Conservation (phyloP, 1,140 invertebrate genomes). For the Lepidurus packardi region DNA sequence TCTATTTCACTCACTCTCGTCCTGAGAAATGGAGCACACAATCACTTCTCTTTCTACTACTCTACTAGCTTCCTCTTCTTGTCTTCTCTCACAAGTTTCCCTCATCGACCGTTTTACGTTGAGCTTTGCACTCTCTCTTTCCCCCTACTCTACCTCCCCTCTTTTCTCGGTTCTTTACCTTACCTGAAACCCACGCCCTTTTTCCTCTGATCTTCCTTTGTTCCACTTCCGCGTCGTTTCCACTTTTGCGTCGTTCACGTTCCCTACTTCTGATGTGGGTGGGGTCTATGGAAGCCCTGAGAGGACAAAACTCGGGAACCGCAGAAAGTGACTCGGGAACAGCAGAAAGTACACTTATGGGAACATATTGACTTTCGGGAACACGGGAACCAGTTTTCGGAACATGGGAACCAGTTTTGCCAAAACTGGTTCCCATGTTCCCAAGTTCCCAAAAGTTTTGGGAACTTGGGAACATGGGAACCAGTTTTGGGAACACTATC, state of each 20-base stretch:
- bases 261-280: neutral
- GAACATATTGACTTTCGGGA: no score
- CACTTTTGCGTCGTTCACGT: conserved; percentile 18
- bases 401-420: no score
- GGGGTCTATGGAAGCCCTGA: no score
- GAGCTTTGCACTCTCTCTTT: conserved; percentile 1
- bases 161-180: conserved; percentile 9
- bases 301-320: no score
- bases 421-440: no score
- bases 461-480: no score
- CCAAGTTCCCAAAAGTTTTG: no score
- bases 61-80: conserved; percentile 19
- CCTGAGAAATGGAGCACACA: conserved; percentile 21
- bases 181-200: conserved; percentile 16
- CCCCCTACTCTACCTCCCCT: neutral
- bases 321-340: no score
- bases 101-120: conserved; percentile 21
- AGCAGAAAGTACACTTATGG: no score
- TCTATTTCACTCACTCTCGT: conserved; percentile 21
- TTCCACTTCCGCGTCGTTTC: conserved; percentile 10
- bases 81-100: conserved; percentile 18
- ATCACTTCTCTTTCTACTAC: conserved; percentile 7
- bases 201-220: conserved; percentile 16
- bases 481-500: no score
- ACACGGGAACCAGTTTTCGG: no score